Evolutionary conservation across 2,797 vertebrate genomes (phyloP).

Genomic region (Tokudaia muenninki): DNA sequence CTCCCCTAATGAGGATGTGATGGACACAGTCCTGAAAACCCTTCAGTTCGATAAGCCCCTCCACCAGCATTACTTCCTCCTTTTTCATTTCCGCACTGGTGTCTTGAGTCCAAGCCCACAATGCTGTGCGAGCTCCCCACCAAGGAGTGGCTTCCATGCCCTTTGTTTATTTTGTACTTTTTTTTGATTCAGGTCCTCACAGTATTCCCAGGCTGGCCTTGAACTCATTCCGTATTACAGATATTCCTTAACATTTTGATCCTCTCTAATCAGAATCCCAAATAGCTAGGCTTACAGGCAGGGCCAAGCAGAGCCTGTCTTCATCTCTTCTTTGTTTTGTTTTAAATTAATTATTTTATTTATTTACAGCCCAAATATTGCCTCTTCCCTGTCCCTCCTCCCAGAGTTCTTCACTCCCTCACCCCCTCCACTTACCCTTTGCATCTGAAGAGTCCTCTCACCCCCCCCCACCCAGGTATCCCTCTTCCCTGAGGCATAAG

Average conservation of each 20-base stretch:
- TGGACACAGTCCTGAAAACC: neutral
- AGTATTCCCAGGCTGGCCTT: too few relatives aligned
- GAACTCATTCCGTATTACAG: neutral
- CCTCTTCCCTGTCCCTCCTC: neutral
- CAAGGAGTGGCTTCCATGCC: neutral
- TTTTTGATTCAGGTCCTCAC: neutral
- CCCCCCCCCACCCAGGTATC: neutral
- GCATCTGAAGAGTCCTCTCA: neutral
- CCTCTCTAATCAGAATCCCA: neutral
- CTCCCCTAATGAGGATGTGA: neutral
- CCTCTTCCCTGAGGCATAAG: neutral
- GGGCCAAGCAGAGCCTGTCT: neutral
- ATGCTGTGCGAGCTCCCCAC: neutral
- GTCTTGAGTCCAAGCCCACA: neutral
- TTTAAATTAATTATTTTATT: too few relatives aligned
- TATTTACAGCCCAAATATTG: neutral
- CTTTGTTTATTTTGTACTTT: neutral
- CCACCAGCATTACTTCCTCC: fast-evolving
- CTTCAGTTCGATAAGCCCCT: neutral
- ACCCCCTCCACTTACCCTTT: neutral
- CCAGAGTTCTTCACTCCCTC: neutral
- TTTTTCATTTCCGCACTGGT: neutral
- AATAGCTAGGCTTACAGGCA: neutral
- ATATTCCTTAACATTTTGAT: neutral
- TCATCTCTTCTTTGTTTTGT: neutral